phyloP scores from a whole-genome alignment of 2,888 invertebrate species.

The Drosophila peninsularis region DNA sequence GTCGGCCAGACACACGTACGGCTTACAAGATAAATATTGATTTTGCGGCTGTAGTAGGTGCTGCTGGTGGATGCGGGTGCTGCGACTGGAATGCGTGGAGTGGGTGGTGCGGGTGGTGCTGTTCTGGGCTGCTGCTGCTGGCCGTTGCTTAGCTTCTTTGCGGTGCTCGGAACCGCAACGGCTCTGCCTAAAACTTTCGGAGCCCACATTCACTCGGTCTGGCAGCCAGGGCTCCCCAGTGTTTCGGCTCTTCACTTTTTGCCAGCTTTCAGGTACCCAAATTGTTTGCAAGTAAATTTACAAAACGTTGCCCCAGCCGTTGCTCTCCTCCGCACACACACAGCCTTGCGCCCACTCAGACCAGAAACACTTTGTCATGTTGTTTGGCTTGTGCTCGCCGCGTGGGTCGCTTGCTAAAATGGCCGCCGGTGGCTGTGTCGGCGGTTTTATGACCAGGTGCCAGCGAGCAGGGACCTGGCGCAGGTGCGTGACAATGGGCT shows the following conservation, averaged over 20 bases:
- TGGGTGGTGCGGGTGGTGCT: neutral
- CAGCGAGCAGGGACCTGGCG: slow-evolving; percentile 4
- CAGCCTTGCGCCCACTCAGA: neutral
- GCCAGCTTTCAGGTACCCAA: slow-evolving; percentile 17
- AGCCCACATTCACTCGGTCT: slow-evolving; percentile 19
- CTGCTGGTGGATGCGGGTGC: slow-evolving; percentile 32
- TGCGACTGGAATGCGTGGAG: neutral
- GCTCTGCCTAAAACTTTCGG: slow-evolving; percentile 54
- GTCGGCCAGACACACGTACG: slow-evolving; percentile 63
- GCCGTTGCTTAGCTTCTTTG: slow-evolving; percentile 34
- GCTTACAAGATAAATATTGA: slow-evolving; percentile 78
- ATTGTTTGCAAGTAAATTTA: slow-evolving; percentile 46
- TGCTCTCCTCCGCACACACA: neutral
- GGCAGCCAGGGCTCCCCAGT: neutral
- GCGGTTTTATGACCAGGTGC: slow-evolving; percentile 46
- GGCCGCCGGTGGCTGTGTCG: slow-evolving; percentile 18
- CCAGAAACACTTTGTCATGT: slow-evolving; percentile 26
- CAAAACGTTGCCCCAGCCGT: slow-evolving; percentile 28
- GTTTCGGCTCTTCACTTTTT: neutral
- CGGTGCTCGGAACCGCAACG: slow-evolving; percentile 57
- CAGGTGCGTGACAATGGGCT: slow-evolving; percentile 62
- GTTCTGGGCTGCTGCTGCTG: slow-evolving; percentile 10
- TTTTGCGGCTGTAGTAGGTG: slow-evolving; percentile 58
- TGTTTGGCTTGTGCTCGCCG: slow-evolving; percentile 15
- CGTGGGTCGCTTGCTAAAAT: slow-evolving; percentile 35